Evolutionary conservation across 2,888 invertebrate species (phyloP), one percentile per base, ranked within the genome.

Genomic region (Melangyna quadrimaculata): DNA sequence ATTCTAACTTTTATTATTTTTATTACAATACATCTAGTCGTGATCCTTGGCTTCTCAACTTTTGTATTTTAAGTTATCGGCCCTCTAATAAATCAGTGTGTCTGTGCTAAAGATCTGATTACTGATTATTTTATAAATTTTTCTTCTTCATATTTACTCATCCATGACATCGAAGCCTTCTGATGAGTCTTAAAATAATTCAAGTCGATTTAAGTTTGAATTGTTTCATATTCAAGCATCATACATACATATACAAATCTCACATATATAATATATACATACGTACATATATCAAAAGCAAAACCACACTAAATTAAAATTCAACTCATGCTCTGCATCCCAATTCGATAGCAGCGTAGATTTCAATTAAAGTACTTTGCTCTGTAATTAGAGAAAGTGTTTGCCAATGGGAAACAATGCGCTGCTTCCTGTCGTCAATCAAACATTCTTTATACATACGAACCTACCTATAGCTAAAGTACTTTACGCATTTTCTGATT

Each of bases 331-430:
- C 14, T 45, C 43, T 19, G 12, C 53, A 24, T 43, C 51, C 61
- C 67, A 17, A 24, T 53, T 63, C 45, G 53, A 29, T 3, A 55
- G 72, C 6, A 55, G 72, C 27, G 61, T 48, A 65, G 78, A 83
- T 78, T 80, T 84, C 67, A 72, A 80, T 84, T 72, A 67, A 79
- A 79, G 75, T 53, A 61, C 55, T 80, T 75, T 69, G 53, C 75
- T 67, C 57, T 75, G 67, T 80, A 80, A 84, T 84, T 80, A 84
- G 80, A 72, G 75, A 67, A 67, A 70, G 67, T 80, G 80, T 69
- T 84, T 84, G 74, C 67, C 32, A 29, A 55, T 51, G 37, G 80
- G 40, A 71, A 80, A 84, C 80, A 84, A 65, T 75, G 27, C 45
- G 27, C 45, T 45, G 65, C 45, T 72, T 80, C 67, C 79, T 69